Percentiles rank a stretch among this genome's conserved stretches.
phyloP scores from a whole-genome alignment of 1,140 invertebrate species.

The Aphidius ervi region DNA sequence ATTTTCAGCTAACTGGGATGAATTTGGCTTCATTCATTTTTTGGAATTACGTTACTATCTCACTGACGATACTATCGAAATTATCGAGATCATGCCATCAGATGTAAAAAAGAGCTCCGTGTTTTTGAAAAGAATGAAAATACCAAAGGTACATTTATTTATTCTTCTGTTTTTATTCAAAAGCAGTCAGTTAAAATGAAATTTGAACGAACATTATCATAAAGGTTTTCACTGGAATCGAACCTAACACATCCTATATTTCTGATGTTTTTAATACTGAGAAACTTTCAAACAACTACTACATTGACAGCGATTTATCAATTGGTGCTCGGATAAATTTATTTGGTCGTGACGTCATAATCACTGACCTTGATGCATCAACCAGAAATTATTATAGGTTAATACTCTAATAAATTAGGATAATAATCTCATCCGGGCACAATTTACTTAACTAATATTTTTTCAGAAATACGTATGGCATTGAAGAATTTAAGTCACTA shows the following conservation, averaged over 20 bases:
- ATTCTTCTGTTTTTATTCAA: conserved; percentile 6
- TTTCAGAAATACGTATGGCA: conserved; percentile 43
- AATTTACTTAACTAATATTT: conserved; percentile 5
- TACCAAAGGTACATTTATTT: conserved; percentile 66
- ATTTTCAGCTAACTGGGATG: conserved; percentile 87
- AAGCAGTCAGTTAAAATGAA: not conserved
- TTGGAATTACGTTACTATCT: conserved; percentile 79
- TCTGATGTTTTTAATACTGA: conserved; percentile 58
- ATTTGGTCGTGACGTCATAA: conserved; percentile 73
- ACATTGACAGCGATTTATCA: conserved; percentile 69
- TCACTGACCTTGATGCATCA: conserved; percentile 82
- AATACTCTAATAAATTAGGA: conserved; percentile 12
- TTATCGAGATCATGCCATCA: conserved; percentile 70
- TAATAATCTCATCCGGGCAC: conserved; percentile 3
- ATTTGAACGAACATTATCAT: conserved; percentile 15
- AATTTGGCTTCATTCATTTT: conserved; percentile 70
- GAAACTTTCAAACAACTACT: conserved; percentile 56
- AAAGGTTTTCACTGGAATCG: conserved; percentile 49
- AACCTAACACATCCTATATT: conserved; percentile 61
- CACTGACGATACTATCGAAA: conserved; percentile 84
- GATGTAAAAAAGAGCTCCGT: conserved; percentile 66
- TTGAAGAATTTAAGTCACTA: conserved; percentile 61
- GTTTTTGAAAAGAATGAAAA: conserved; percentile 69
- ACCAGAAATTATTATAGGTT: conserved; percentile 83
- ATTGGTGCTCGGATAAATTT: conserved; percentile 77